Evolutionary conservation across 2,797 vertebrate genomes (phyloP).

Genomic region (Crocodylus rhombifer): DNA sequence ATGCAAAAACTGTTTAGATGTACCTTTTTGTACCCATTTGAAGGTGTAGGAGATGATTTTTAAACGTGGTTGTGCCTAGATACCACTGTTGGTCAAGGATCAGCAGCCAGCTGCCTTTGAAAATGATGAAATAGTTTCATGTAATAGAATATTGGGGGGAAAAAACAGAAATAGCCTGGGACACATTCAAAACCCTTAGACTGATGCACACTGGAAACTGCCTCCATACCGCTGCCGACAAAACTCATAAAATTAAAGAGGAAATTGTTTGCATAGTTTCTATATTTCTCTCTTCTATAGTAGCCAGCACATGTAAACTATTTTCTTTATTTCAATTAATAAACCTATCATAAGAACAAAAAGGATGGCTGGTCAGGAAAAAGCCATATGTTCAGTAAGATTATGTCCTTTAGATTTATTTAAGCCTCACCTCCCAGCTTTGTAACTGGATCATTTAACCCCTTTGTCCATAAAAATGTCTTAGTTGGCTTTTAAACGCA

Average conservation of each 20-base stretch:
- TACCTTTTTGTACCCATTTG: not conserved
- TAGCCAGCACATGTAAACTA: conserved; percentile 11
- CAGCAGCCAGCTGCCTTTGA: not conserved
- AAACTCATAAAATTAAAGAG: not conserved
- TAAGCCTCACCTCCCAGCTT: conserved; percentile 63
- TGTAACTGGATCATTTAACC: conserved; percentile 64
- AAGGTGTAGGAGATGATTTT: not conserved
- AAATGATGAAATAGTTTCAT: not conserved
- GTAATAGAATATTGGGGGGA: not conserved
- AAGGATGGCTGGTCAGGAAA: conserved; percentile 63
- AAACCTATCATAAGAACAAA: conserved; percentile 51
- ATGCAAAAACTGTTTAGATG: too few species aligned
- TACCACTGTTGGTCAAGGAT: not conserved
- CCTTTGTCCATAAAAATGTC: conserved; percentile 68
- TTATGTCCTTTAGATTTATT: conserved; percentile 64
- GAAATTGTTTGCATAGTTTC: not conserved
- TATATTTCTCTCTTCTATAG: not conserved
- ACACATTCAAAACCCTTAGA: not conserved
- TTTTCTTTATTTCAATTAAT: conserved; percentile 66
- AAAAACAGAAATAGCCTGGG: not conserved
- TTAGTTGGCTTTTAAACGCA: conserved; percentile 39
- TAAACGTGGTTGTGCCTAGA: not conserved
- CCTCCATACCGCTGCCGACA: not conserved
- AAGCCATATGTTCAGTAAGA: conserved; percentile 39
- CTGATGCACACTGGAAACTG: not conserved